These are phyloP conservation scores for Paraescarpia echinospica DNA, from an alignment of 1,140 invertebrate genomes.

Conservation along the genomic window DNA sequence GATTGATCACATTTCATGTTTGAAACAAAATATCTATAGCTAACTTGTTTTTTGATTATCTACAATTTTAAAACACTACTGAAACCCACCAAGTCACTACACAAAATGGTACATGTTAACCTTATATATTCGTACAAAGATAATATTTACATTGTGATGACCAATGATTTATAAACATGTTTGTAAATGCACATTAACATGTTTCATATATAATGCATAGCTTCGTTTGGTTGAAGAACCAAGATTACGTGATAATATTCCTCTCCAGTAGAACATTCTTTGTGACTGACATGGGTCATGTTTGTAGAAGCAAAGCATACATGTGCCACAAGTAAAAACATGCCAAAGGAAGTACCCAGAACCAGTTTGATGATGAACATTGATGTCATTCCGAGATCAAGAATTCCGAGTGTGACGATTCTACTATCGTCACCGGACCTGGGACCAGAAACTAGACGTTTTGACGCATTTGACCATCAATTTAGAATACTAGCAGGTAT, in stretches of 20 bases:
- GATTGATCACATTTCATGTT: neutral
- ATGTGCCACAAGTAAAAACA: neutral
- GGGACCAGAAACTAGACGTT: too few species aligned
- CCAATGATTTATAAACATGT: neutral
- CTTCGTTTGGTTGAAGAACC: neutral
- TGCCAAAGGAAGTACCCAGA: neutral
- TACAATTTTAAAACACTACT: neutral
- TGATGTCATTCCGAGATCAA: neutral
- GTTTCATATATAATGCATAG: neutral
- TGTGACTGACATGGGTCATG: neutral
- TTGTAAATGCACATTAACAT: neutral
- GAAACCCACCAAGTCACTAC: neutral
- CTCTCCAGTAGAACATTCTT: neutral
- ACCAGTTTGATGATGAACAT: neutral
- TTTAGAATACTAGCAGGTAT: neutral
- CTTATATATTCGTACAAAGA: neutral
- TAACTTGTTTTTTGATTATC: neutral
- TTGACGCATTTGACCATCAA: neutral
- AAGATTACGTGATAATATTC: neutral
- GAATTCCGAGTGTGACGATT: neutral
- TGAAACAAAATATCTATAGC: neutral
- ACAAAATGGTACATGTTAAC: neutral
- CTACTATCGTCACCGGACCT: neutral
- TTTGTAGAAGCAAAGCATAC: neutral
- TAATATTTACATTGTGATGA: neutral